Conservation (phyloP, 1,140 invertebrate species). For the Phymorhynchus buccinoides region DNA sequence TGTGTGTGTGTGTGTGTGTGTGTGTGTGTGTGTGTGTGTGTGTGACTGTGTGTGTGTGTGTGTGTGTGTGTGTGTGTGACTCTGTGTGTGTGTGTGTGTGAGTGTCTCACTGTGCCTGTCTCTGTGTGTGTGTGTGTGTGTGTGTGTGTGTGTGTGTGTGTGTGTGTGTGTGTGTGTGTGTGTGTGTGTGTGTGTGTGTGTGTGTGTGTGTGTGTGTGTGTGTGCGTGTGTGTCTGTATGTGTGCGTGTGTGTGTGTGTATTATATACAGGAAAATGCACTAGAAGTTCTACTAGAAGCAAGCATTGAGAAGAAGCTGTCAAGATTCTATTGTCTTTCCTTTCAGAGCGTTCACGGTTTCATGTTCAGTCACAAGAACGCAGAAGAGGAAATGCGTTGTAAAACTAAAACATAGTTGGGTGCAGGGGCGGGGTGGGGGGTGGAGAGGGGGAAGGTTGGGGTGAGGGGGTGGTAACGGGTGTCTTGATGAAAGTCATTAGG, state of each 20-base stretch:
- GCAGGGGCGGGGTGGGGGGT: too few species aligned
- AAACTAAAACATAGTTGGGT: too few species aligned
- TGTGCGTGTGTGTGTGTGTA: background rate
- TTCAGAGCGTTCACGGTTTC: too few species aligned
- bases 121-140: background rate
- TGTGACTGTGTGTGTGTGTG: background rate
- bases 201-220: background rate
- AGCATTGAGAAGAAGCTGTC: too few species aligned
- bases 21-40: background rate
- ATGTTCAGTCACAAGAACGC: too few species aligned
- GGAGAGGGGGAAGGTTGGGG: too few species aligned
- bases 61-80: background rate
- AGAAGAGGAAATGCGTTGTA: too few species aligned
- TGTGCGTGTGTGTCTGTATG: background rate
- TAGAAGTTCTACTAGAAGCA: too few species aligned
- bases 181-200: slow-evolving; percentile 14
- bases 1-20: slow-evolving; percentile 3
- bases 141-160: slow-evolving; percentile 20
- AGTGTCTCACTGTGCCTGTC: background rate
- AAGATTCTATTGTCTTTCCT: too few species aligned
- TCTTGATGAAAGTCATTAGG: too few species aligned
- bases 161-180: slow-evolving; percentile 11
- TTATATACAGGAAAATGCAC: too few species aligned
- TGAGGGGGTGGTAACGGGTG: too few species aligned
- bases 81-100: slow-evolving; percentile 12